Percentiles rank a stretch among this genome's conserved stretches.
Evolutionary conservation across 2,888 invertebrate genomes (phyloP).

Genomic region (Tuberolachnus salignus): DNA sequence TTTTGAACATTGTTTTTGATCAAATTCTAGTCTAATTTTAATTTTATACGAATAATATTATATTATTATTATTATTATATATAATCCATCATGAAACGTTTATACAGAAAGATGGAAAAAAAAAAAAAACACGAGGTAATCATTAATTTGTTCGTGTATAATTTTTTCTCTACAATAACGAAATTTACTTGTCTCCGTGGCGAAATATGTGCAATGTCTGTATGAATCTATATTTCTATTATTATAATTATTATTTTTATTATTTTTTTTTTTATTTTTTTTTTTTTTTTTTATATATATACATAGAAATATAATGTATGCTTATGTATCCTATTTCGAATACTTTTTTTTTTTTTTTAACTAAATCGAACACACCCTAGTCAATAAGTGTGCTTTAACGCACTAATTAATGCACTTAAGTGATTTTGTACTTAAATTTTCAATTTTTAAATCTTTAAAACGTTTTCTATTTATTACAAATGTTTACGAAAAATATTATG

Average conservation of each 20-base stretch:
- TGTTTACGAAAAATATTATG: slow-evolving; percentile 23
- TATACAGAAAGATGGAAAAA: too few relatives aligned
- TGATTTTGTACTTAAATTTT: slow-evolving; percentile 54
- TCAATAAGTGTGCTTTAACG: slow-evolving; percentile 55
- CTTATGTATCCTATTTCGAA: slow-evolving; percentile 45
- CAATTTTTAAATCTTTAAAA: slow-evolving; percentile 39
- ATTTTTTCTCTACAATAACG: slow-evolving; percentile 3
- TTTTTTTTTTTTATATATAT: slow-evolving; percentile 22
- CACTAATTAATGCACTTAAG: slow-evolving; percentile 53
- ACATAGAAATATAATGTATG: slow-evolving; percentile 7
- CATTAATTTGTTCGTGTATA: slow-evolving; percentile 16
- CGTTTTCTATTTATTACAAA: slow-evolving; percentile 42
- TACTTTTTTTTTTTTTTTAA: slow-evolving; percentile 24
- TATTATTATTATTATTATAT: not conserved
- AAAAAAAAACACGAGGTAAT: too few relatives aligned
- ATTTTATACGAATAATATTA: slow-evolving; percentile 27
- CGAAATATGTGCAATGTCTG: slow-evolving; percentile 52
- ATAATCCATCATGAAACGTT: too few relatives aligned
- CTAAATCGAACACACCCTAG: slow-evolving; percentile 56
- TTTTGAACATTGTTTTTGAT: slow-evolving; percentile 44
- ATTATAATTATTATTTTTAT: slow-evolving; percentile 16
- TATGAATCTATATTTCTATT: slow-evolving; percentile 48
- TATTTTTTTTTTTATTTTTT: not conserved
- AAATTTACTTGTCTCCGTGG: slow-evolving; percentile 28
- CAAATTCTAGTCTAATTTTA: slow-evolving; percentile 53